These are phyloP conservation scores for Nephrotoma flavescens DNA, from an alignment of 2,888 invertebrate species.

Conservation along the genomic window DNA sequence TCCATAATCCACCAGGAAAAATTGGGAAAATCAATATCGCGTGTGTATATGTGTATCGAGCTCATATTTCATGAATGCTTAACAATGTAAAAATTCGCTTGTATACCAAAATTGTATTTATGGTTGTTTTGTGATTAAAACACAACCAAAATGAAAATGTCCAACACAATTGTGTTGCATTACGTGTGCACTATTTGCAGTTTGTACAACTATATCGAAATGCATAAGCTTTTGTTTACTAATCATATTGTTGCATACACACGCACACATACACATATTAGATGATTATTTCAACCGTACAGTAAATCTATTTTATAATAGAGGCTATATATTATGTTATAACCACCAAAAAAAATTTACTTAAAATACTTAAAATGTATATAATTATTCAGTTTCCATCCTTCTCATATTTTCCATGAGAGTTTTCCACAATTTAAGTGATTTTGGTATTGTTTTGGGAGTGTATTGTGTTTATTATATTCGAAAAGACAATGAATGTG, in stretches of 20 bases:
- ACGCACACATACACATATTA: neutral
- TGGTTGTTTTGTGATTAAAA: no score
- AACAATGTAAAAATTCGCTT: no score
- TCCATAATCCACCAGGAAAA: no score
- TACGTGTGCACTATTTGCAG: no score
- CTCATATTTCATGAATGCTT: no score
- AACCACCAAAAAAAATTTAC: neutral
- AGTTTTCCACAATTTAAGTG: neutral
- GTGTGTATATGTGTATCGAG: no score
- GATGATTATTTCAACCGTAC: neutral
- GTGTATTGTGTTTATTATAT: neutral
- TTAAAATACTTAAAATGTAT: neutral
- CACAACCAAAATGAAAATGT: neutral
- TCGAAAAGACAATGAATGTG: neutral
- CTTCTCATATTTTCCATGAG: neutral
- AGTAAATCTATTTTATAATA: neutral
- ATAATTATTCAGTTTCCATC: neutral
- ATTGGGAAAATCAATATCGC: no score
- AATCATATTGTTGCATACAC: neutral
- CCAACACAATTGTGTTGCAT: neutral
- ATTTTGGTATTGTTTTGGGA: neutral
- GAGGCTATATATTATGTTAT: neutral
- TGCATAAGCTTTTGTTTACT: neutral
- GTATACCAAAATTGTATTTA: no score
- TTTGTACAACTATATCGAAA: no score